These are phyloP conservation scores for Falco cherrug DNA, from an alignment of 2,797 vertebrate species.

Conservation along the genomic window DNA sequence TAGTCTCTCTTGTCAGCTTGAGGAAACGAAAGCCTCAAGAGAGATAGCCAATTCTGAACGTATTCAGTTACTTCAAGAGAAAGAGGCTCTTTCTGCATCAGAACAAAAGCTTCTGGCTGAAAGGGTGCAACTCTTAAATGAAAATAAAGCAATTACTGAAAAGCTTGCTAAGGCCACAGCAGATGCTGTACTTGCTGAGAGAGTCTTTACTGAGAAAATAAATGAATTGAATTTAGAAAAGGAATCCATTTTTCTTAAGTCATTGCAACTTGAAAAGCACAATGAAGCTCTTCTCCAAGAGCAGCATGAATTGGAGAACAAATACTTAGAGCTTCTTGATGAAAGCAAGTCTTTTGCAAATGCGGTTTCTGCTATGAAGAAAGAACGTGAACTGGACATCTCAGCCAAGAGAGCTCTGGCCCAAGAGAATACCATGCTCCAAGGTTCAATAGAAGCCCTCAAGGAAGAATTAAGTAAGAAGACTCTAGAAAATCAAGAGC, in stretches of 20 bases:
- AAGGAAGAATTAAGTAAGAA: conserved; percentile 78
- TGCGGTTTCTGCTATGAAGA: conserved; percentile 78
- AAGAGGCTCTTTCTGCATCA: conserved; percentile 80
- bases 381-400: conserved; percentile 75
- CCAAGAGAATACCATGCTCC: conserved; percentile 79
- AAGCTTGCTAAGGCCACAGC: conserved; percentile 72
- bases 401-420: conserved; percentile 71
- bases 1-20: conserved; percentile 80
- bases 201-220: conserved; percentile 68
- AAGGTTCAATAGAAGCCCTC: conserved; percentile 64
- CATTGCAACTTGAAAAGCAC: conserved; percentile 75
- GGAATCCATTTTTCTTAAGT: conserved; percentile 70
- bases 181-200: conserved; percentile 67
- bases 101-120: conserved; percentile 81
- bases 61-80: conserved; percentile 85
- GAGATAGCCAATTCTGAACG: conserved; percentile 83
- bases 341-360: conserved; percentile 75
- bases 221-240: conserved; percentile 79
- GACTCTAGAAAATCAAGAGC: conserved; percentile 71
- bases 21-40: conserved; percentile 85
- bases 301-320: conserved; percentile 79
- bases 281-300: conserved; percentile 81
- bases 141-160: conserved; percentile 77
- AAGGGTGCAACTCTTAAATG: conserved; percentile 80
- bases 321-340: conserved; percentile 77